Conservation (phyloP, 1,140 invertebrate species). For the Lepidostoma basale region DNA sequence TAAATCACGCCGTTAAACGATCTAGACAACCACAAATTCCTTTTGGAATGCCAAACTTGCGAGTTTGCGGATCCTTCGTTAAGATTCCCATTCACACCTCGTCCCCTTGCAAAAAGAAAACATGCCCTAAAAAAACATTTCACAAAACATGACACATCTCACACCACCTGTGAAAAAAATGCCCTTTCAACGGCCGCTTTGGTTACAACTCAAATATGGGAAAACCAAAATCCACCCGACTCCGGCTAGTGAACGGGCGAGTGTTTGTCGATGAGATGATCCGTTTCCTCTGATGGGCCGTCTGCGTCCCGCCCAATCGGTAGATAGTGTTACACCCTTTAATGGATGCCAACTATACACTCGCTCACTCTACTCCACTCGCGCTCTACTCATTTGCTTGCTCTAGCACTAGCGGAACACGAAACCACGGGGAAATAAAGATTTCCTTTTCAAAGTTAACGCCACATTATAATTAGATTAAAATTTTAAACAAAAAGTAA, state of each 20-base stretch:
- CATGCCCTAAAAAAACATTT: conserved; percentile 17
- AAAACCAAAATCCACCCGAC: conserved; percentile 16
- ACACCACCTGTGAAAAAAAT: conserved; percentile 28
- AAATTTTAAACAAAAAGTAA: too few relatives aligned
- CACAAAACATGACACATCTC: conserved; percentile 10
- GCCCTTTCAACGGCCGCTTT: conserved; percentile 5
- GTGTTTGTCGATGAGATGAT: conserved; percentile 27
- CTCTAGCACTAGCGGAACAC: too few relatives aligned
- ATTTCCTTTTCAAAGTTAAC: too few relatives aligned
- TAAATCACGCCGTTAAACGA: too few relatives aligned
- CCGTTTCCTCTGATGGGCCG: not conserved
- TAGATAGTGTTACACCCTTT: conserved; percentile 6
- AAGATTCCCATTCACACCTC: conserved; percentile 17
- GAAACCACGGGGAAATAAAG: too few relatives aligned
- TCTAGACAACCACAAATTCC: too few relatives aligned
- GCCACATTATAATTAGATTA: too few relatives aligned
- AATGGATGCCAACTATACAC: not conserved
- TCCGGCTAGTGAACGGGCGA: conserved; percentile 9
- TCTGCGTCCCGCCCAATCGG: not conserved
- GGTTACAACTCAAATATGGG: conserved; percentile 19
- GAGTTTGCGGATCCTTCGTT: not conserved
- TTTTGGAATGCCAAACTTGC: not conserved
- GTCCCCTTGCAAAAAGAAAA: conserved; percentile 15
- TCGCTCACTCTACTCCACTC: too few relatives aligned
- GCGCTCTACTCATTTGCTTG: too few relatives aligned